Conservation (phyloP, 2,797 vertebrate species). For the Botia kubotai region DNA sequence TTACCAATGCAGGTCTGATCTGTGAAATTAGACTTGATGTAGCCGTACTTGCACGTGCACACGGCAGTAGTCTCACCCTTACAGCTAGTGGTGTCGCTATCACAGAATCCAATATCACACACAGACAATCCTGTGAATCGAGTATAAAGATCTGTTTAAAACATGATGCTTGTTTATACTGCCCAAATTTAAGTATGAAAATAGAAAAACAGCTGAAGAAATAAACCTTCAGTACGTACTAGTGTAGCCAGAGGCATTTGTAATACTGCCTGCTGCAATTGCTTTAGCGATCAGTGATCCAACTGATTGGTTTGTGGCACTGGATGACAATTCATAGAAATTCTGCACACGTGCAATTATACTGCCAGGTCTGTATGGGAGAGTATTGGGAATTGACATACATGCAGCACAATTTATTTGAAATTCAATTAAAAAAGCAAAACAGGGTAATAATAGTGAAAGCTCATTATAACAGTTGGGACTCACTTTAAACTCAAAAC, state of each 20-base stretch:
- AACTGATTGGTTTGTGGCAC: rapidly evolving
- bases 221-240: not conserved
- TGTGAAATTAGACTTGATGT: not conserved
- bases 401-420: not conserved
- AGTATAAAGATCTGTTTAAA: not conserved
- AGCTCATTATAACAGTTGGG: not conserved
- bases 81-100: not conserved
- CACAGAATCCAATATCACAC: not conserved
- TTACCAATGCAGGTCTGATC: not conserved
- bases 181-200: not conserved
- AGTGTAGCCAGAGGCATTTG: rapidly evolving
- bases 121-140: not conserved
- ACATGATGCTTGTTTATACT: not conserved
- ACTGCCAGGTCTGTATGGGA: not conserved
- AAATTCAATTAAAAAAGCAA: not conserved
- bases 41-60: constrained; percentile 25
- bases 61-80: rapidly evolving
- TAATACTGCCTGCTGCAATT: rapidly evolving
- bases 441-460: not conserved
- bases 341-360: constrained; percentile 48
- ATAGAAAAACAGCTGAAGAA: not conserved
- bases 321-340: not conserved
- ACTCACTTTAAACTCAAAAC: constrained; percentile 45
- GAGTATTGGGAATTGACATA: not conserved
- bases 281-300: rapidly evolving